Conservation (phyloP, 2,888 invertebrate species). For the Limnephilus auricula region DNA sequence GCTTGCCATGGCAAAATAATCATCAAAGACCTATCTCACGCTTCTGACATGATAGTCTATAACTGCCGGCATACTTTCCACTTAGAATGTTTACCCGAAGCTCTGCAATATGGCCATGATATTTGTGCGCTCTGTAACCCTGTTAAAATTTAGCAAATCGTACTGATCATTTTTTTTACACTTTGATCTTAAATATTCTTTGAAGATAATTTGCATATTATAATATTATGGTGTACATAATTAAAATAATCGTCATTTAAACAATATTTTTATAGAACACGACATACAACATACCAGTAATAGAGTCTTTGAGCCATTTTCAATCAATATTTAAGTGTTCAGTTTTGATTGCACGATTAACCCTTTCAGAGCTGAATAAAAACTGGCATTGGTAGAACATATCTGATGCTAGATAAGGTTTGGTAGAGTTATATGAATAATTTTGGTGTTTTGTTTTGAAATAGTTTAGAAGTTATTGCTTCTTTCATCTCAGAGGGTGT, state of each 20-base stretch:
- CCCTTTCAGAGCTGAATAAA: too few relatives aligned
- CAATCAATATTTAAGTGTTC: background rate
- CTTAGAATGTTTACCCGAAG: constrained; percentile 85
- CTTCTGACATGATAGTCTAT: constrained; percentile 87
- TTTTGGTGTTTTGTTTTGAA: too few relatives aligned
- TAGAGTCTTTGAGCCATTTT: background rate
- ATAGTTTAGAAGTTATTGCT: too few relatives aligned
- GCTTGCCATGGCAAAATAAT: constrained; percentile 88
- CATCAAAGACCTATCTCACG: constrained; percentile 83
- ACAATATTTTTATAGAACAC: background rate
- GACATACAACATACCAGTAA: background rate
- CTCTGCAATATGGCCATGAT: constrained; percentile 68
- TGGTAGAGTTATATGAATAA: too few relatives aligned
- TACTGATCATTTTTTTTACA: constrained; percentile 16
- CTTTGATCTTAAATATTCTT: background rate
- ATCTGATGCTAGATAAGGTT: too few relatives aligned
- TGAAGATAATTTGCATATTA: background rate
- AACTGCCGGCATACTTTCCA: constrained; percentile 95
- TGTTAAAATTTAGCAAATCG: constrained; percentile 51
- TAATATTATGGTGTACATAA: background rate
- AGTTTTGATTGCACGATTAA: too few relatives aligned
- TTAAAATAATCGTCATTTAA: background rate
- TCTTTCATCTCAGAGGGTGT: too few relatives aligned
- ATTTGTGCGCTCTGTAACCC: constrained; percentile 70
- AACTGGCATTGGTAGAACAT: too few relatives aligned